Conservation (phyloP, 2,113 vertebrate genomes). For the Myanophis thanlyinensis region DNA sequence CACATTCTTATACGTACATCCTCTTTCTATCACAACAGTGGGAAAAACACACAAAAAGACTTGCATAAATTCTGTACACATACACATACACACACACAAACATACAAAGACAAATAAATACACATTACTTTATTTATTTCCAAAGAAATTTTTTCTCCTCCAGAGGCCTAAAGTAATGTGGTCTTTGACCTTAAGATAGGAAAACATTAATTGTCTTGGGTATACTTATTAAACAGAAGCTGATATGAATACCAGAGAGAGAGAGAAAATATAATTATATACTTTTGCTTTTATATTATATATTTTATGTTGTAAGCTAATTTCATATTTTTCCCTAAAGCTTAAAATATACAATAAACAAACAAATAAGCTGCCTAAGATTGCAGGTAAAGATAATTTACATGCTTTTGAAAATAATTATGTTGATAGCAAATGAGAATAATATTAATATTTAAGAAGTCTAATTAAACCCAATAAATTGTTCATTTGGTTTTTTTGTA, state of each 20-base stretch:
- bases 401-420: not conserved
- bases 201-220: not conserved
- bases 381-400: not conserved
- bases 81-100: not conserved
- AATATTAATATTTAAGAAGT: not conserved
- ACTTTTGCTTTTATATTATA: not conserved
- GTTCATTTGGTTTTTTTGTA: not conserved
- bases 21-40: not conserved
- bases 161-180: not conserved
- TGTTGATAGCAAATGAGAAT: not conserved
- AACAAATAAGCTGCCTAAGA: not conserved
- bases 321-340: not conserved
- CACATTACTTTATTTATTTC: not conserved
- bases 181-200: not conserved
- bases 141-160: not conserved
- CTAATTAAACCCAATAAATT: not conserved
- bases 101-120: not conserved
- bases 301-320: not conserved
- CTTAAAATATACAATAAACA: not conserved
- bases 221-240: not conserved
- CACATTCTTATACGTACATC: not conserved
- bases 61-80: not conserved
- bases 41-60: not conserved
- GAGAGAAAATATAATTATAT: not conserved
- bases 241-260: not conserved